Evolutionary conservation across 1,140 invertebrate genomes (phyloP).

Genomic region (Cydia strobilella): DNA sequence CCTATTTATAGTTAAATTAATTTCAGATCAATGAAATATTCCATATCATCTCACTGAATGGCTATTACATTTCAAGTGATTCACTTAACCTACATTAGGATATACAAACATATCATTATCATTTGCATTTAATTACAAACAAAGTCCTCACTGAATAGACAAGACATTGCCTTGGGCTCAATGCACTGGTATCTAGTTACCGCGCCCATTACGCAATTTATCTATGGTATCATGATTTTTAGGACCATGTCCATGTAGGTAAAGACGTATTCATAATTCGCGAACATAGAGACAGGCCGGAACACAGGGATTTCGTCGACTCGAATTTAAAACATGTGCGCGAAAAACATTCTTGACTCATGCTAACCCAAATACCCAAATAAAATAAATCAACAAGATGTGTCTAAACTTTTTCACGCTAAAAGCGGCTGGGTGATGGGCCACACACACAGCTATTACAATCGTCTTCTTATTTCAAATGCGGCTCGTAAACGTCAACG

Average conservation of each 20-base stretch:
- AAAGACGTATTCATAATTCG: not conserved
- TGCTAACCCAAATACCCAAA: not conserved
- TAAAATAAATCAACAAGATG: not conserved
- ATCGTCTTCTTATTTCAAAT: constrained; percentile 65
- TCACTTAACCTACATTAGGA: not conserved
- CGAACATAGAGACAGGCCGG: too few species aligned
- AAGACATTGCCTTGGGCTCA: constrained; percentile 10
- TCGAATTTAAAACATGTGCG: not conserved
- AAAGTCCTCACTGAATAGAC: constrained; percentile 18
- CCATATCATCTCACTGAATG: not conserved
- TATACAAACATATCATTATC: constrained; percentile 13
- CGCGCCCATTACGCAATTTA: not conserved
- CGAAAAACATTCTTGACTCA: not conserved
- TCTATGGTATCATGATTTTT: constrained; percentile 9
- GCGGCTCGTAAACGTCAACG: constrained; percentile 61
- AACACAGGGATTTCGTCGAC: too few species aligned
- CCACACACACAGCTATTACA: constrained; percentile 55
- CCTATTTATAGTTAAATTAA: not conserved
- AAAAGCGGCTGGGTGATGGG: constrained; percentile 48
- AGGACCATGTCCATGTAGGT: not conserved
- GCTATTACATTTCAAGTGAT: not conserved
- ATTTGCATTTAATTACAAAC: constrained; percentile 19
- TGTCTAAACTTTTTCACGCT: constrained; percentile 15
- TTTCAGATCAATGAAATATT: not conserved
- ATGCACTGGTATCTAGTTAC: constrained; percentile 25